Percentiles rank a stretch among this genome's conserved stretches.
These are phyloP conservation scores for Rhizomys pruinosus DNA, from an alignment of 2,113 vertebrate species.

Conservation along the genomic window DNA sequence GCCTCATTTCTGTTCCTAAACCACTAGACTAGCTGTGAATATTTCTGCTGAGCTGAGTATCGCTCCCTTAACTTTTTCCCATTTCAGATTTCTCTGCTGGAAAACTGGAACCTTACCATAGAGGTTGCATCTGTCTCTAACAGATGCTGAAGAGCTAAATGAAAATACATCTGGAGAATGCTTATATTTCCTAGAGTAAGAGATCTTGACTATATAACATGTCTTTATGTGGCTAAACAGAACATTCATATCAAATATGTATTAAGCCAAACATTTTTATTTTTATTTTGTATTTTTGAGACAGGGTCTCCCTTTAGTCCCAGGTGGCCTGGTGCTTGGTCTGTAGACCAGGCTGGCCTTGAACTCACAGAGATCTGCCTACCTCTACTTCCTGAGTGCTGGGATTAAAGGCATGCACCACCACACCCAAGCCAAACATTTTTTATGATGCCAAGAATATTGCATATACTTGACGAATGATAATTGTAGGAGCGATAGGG, in stretches of 20 bases:
- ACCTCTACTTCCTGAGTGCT: no score
- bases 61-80: constrained; percentile 26
- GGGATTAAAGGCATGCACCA: no score
- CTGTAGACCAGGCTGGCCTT: no score
- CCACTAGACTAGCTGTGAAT: not conserved
- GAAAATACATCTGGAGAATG: constrained; percentile 49
- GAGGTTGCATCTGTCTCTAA: constrained; percentile 53
- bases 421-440: constrained; percentile 44
- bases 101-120: constrained; percentile 38
- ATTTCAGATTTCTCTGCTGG: constrained; percentile 58
- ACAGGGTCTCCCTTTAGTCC: no score
- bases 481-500: constrained; percentile 35
- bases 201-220: constrained; percentile 41
- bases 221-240: constrained; percentile 56
- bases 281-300: no score
- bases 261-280: constrained; percentile 34
- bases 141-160: constrained; percentile 56
- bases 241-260: constrained; percentile 48
- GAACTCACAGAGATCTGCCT: no score
- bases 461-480: constrained; percentile 53
- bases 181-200: constrained; percentile 56
- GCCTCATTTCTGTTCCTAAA: no score
- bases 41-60: constrained; percentile 2
- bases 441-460: constrained; percentile 56
- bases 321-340: no score